Base-by-base conservation (phyloP, 2,113 vertebrate species). In the Prunella himalayana region DNA sequence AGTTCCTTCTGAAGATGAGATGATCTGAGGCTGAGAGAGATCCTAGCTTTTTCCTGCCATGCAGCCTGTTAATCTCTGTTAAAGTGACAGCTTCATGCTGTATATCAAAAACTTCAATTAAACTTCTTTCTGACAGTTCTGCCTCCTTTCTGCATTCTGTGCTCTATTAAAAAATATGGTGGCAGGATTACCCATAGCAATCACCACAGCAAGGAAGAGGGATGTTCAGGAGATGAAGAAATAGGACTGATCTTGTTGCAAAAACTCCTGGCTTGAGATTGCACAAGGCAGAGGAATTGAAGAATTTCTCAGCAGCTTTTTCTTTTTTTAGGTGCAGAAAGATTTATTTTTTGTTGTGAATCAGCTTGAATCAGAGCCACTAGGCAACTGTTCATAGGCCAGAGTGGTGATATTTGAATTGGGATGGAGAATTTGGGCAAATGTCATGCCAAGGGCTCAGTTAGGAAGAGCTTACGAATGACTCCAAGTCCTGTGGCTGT, bases 341-440 rank as follows among this genome's bases (percentile, higher is more conserved):
- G 93, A 86, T 93, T 95, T 93, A 88, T 96, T 64, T 56, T 87
- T 73, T 64, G 50, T 60, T 85, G 51, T 93, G 92, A 93, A 81
- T 90, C n/a, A 37, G 14, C 64, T 78, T 96, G 93, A 86, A 51
- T 86, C 12, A 6, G 41, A 86, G 82, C 87, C 82, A 90, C 42
- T 70, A 88, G 23, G 47, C 85, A 92, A 81, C 79, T 66, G n/a
- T 59, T 91, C 5, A 2, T 83, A 92, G 68, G 90, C 88, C 88
- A 68, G 71, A n/a, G 70, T 86, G 47, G 41, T 81, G 68, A 56
- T 88, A 93, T 45, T 90, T 93, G 79, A 66, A 68, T 47, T 66
- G 60, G 28, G 71, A 45, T 94, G 56, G 84, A 92, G 60, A 93
- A 90, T 70, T 61, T 78, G 60, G 79, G 59, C 56, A 88, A 91